Evolutionary conservation across 2,113 vertebrate genomes (phyloP), one percentile per base, ranked within the genome.

Genomic region (Loxodonta africana): DNA sequence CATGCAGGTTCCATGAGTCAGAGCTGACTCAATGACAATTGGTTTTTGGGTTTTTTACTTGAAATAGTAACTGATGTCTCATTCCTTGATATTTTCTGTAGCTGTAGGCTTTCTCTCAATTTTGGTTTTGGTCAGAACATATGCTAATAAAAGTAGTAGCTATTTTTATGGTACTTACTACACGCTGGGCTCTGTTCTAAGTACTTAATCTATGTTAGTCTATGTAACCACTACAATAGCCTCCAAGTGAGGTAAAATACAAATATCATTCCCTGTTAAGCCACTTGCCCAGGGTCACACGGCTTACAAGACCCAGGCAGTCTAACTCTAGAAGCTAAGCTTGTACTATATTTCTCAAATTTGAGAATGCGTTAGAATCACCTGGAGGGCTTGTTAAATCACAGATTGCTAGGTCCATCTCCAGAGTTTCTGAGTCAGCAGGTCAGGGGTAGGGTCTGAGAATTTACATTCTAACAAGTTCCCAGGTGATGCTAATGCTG

Each of bases 381-480:
- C 2, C 10, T n/a, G 14, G 28, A 71, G 20, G 14, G 51, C 30
- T 86, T 1, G 15, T n/a, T 94, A 60, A 83, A 20, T 57, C 91
- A 73, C 2, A 73, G 44, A 78, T 78, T 57, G n/a, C 81, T 20
- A 23, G 14, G 21, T 62, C 46, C 8, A 63, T 1, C 57, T 26
- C 4, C 2, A 85, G 57, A 73, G 53, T 44, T 74, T 88, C 60
- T 62, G 76, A 83, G 33, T 95, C 91, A 71, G 12, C 57, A 78
- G 84, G 1, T 89, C n/a, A 74, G 30, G 83, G 60, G 1, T 33
- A 26, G n/a, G 53, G 23, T 8, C 73, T 69, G 46, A 86, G 41
- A 83, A 28, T 87, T 51, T 83, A 63, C 23, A 67, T 76, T 95
- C 18, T 74, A 15, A 73, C 10, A 60, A 62, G 53, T 94, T 96